Evolutionary conservation across 2,888 invertebrate genomes (phyloP).

Genomic region (Cyclophora albipunctata): DNA sequence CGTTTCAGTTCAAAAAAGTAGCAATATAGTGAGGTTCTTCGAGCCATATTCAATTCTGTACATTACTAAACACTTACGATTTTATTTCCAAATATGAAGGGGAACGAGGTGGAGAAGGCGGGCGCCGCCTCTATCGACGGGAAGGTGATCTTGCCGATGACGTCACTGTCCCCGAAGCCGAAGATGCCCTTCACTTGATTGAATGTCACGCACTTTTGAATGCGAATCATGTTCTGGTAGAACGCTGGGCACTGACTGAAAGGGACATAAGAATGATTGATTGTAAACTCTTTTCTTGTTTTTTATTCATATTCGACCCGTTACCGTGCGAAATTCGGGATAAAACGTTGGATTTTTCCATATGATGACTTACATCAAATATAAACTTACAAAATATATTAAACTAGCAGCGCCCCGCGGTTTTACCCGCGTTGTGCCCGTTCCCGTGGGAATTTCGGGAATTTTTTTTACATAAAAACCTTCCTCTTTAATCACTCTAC

Average conservation of each 20-base stretch:
- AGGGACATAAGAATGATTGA: not conserved
- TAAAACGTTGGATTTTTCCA: not conserved
- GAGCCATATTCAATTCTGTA: no score
- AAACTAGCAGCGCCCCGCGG: no score
- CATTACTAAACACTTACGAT: slow-evolving; percentile 66
- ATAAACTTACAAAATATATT: no score
- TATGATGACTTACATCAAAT: no score
- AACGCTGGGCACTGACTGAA: slow-evolving; percentile 89
- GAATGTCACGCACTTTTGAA: slow-evolving; percentile 96
- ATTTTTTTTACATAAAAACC: no score
- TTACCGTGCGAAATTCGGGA: slow-evolving; percentile 11
- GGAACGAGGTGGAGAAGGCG: slow-evolving; percentile 91
- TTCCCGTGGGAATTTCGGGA: no score
- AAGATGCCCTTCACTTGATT: slow-evolving; percentile 99
- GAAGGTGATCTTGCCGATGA: slow-evolving; percentile 97
- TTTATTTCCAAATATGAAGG: slow-evolving; percentile 88
- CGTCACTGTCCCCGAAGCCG: slow-evolving; percentile 96
- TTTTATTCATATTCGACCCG: no score
- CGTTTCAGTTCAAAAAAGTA: no score
- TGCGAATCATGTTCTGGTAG: slow-evolving; percentile 93
- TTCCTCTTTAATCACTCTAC: no score
- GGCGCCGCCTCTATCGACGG: slow-evolving; percentile 98
- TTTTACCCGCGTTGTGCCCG: no score
- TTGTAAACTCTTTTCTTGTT: no score
- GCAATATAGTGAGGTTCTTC: no score